Percentiles rank a stretch among this genome's conserved stretches.
These are phyloP conservation scores for Paramormyrops hopkinsi DNA, from an alignment of 2,797 vertebrate genomes.

Conservation along the genomic window DNA sequence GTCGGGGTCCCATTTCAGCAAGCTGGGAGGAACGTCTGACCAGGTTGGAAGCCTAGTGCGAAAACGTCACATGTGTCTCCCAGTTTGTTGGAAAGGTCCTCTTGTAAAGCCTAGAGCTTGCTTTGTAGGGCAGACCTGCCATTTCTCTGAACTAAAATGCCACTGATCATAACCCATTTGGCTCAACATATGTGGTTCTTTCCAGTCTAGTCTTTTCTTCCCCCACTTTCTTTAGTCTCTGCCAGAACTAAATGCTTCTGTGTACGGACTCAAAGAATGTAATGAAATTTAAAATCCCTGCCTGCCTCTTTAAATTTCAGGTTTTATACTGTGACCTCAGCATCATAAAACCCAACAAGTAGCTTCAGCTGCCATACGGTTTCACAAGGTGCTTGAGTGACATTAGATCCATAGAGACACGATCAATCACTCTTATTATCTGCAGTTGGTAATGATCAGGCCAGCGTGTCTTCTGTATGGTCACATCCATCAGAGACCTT, in stretches of 20 bases:
- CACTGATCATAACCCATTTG: not conserved
- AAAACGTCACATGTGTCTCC: not conserved
- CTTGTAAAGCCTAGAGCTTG: not conserved
- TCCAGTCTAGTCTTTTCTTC: not conserved
- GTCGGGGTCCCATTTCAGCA: not conserved
- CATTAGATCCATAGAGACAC: not conserved
- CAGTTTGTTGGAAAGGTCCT: not conserved
- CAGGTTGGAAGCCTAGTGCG: not conserved
- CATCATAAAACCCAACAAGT: not conserved
- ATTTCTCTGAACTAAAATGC: not conserved
- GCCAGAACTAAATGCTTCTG: not conserved
- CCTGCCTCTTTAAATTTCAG: not conserved
- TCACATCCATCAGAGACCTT: not conserved
- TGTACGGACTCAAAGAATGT: not conserved
- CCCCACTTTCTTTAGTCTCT: not conserved
- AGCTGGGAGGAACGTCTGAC: not conserved
- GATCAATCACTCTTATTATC: not conserved
- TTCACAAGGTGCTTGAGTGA: not conserved
- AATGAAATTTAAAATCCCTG: not conserved
- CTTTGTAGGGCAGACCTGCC: not conserved
- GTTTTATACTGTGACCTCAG: conserved; percentile 12
- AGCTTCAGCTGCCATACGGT: not conserved
- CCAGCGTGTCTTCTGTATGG: not conserved
- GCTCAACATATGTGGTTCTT: not conserved
- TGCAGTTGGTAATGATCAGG: not conserved